Percentiles rank a stretch among this genome's conserved stretches.
Conservation (phyloP, 2,113 vertebrate genomes). For the Numenius arquata region DNA sequence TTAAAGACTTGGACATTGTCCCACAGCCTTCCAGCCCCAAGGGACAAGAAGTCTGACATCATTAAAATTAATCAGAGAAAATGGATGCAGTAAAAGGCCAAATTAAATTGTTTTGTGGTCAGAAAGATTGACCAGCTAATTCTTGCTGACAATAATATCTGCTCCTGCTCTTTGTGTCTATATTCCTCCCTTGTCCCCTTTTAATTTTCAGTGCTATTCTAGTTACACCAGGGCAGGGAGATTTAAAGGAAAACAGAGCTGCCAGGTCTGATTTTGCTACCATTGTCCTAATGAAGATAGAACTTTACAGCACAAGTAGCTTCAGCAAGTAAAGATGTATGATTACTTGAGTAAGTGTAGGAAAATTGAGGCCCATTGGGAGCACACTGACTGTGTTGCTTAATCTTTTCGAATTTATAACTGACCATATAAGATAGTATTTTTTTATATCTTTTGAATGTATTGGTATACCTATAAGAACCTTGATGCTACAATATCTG, state of each 20-base stretch:
- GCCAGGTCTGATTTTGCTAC: neutral
- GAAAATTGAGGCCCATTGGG: neutral
- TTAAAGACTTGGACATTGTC: neutral
- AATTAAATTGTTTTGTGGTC: constrained; percentile 41
- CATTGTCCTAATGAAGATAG: neutral
- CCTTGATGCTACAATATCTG: neutral
- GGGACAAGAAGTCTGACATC: neutral
- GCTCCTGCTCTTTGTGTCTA: neutral
- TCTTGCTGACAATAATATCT: constrained; percentile 10
- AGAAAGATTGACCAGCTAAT: constrained; percentile 28
- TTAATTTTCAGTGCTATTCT: constrained; percentile 25
- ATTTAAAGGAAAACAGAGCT: neutral
- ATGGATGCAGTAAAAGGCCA: constrained; percentile 27
- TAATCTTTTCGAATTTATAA: neutral
- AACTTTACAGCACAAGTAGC: neutral
- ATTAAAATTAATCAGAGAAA: constrained; percentile 35
- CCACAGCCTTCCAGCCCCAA: neutral
- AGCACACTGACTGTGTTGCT: neutral
- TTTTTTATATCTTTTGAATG: neutral
- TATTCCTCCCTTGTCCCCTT: constrained; percentile 19
- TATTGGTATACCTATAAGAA: neutral
- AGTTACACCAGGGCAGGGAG: neutral
- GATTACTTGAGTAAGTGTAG: neutral
- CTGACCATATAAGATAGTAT: neutral
- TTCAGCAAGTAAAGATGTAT: neutral